Percentiles rank a stretch among this genome's conserved stretches.
Evolutionary conservation across 2,888 invertebrate genomes (phyloP).

Genomic region (Drosophila atripex): DNA sequence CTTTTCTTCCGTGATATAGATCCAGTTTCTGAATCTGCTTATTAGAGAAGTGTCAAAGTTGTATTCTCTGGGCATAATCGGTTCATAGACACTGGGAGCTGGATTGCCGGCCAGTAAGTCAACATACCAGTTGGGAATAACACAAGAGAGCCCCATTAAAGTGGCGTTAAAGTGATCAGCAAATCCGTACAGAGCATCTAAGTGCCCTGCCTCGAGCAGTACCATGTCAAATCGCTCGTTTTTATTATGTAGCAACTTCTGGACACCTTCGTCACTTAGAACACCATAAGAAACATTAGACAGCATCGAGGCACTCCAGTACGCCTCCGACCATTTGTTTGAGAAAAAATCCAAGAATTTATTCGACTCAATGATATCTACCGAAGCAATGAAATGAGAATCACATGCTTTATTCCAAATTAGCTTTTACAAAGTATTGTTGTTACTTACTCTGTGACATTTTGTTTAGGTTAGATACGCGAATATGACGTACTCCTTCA

Average conservation of each 20-base stretch:
- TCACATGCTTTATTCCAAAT: background rate
- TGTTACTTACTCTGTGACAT: slow-evolving; percentile 18
- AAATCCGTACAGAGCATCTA: slow-evolving; percentile 81
- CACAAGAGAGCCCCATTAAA: slow-evolving; percentile 66
- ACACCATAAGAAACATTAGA: slow-evolving; percentile 16
- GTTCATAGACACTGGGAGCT: slow-evolving; percentile 64
- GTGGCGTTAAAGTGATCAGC: slow-evolving; percentile 69
- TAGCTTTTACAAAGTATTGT: background rate
- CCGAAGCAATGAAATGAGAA: background rate
- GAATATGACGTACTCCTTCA: slow-evolving; percentile 34
- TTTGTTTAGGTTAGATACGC: slow-evolving; percentile 9
- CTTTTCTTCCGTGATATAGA: slow-evolving; percentile 61
- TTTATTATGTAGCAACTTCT: slow-evolving; percentile 13
- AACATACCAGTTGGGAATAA: slow-evolving; percentile 52
- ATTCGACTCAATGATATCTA: slow-evolving; percentile 14
- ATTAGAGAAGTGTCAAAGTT: slow-evolving; percentile 22
- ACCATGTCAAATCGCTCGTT: slow-evolving; percentile 52
- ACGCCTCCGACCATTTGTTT: slow-evolving; percentile 29
- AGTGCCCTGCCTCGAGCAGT: slow-evolving; percentile 50
- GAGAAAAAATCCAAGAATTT: slow-evolving; percentile 20
- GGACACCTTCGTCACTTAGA: slow-evolving; percentile 13
- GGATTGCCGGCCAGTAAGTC: slow-evolving; percentile 68
- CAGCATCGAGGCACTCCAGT: background rate
- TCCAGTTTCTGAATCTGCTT: slow-evolving; percentile 48
- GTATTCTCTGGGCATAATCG: slow-evolving; percentile 45